Conservation (phyloP, 2,888 invertebrate genomes). For the Anagyrus pseudococci region DNA sequence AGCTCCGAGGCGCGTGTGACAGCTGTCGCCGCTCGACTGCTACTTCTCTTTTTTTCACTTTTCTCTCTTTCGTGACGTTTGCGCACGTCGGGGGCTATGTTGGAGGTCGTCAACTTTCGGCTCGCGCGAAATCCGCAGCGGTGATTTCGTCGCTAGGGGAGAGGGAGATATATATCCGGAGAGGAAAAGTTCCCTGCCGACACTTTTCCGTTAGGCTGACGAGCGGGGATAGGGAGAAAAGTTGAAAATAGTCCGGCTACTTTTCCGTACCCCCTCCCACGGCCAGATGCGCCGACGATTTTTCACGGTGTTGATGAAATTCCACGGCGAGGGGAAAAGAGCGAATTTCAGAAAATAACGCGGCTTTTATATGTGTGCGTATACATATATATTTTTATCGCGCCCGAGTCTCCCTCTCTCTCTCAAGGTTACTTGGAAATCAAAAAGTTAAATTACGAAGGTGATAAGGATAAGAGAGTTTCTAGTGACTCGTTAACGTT, state of each 20-base stretch:
- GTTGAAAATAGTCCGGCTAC: slow-evolving; percentile 26
- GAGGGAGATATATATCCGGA: slow-evolving; percentile 27
- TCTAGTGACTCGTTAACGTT: no score
- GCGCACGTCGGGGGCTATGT: no score
- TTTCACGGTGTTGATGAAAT: no score
- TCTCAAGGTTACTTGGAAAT: no score
- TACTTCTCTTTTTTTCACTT: slow-evolving; percentile 21
- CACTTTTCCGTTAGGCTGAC: slow-evolving; percentile 36
- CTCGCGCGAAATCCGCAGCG: slow-evolving; percentile 26
- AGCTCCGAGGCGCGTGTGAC: background rate
- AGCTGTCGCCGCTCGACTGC: slow-evolving; percentile 6
- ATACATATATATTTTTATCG: no score
- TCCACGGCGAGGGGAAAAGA: no score
- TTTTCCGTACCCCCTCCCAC: slow-evolving; percentile 27
- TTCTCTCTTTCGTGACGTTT: slow-evolving; percentile 28
- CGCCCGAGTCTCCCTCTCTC: no score
- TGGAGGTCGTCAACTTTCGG: slow-evolving; percentile 29
- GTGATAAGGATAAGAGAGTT: no score
- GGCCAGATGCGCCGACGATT: no score
- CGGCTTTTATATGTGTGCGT: no score
- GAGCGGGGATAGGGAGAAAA: slow-evolving; percentile 21
- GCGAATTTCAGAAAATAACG: no score
- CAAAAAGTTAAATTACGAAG: no score
- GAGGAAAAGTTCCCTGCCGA: slow-evolving; percentile 28
- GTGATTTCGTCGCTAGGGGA: slow-evolving; percentile 34